Percentiles rank a stretch among this genome's conserved stretches.
phyloP scores from a whole-genome alignment of 2,888 invertebrate genomes.

The Tipula unca region DNA sequence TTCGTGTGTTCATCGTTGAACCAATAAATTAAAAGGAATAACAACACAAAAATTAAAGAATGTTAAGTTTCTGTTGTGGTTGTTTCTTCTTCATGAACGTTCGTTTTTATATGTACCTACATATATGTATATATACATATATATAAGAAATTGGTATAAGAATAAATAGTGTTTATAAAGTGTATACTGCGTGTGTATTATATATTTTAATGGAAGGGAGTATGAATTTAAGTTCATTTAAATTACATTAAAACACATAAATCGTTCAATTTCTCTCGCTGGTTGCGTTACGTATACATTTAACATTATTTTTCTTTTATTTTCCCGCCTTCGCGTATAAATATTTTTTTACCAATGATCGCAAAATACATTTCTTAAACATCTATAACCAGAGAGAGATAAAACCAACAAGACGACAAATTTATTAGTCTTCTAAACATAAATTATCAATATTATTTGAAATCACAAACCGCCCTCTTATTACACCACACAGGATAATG shows the following conservation, averaged over 20 bases:
- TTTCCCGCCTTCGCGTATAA: background rate
- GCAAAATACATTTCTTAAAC: background rate
- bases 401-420: background rate
- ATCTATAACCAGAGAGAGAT: background rate
- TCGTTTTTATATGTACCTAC: background rate
- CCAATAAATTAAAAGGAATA: background rate
- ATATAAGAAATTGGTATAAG: too few species aligned
- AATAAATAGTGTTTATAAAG: too few species aligned
- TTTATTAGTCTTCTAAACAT: background rate
- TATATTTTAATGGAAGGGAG: background rate
- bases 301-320: background rate
- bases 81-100: background rate
- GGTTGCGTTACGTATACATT: background rate
- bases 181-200: background rate
- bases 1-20: background rate
- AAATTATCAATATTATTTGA: background rate
- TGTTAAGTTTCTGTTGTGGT: background rate
- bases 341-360: background rate
- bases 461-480: constrained; percentile 10
- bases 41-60: background rate
- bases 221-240: background rate
- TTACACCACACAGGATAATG: background rate
- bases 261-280: background rate
- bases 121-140: background rate
- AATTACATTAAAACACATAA: background rate